A percentile compares a stretch with the other conserved stretches of the same genome.
Evolutionary conservation across 2,888 invertebrate species (phyloP).

Genomic region (Apotomis capreana): DNA sequence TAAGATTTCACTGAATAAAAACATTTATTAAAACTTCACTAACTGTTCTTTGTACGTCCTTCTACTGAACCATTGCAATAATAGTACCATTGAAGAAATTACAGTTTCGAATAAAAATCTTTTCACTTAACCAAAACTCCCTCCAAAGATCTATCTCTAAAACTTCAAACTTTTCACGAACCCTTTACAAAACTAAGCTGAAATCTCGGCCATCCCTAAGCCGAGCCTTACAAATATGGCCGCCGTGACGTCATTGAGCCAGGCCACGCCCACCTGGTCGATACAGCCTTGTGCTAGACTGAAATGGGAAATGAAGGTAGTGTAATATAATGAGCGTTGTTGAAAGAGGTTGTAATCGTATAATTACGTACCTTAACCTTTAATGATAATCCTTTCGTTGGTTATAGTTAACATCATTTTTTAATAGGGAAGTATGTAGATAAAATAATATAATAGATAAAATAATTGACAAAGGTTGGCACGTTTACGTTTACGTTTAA

Average conservation of each 20-base stretch:
- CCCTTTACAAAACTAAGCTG: background rate
- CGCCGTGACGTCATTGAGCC: conserved; percentile 22
- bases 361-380: no score
- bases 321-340: no score
- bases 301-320: background rate
- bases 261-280: conserved; percentile 33
- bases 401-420: background rate
- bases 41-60: no score
- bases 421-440: no score
- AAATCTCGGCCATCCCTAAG: background rate
- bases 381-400: background rate
- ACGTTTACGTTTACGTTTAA: no score
- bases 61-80: no score
- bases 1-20: no score
- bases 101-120: background rate
- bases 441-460: no score
- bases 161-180: background rate
- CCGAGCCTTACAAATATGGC: conserved; percentile 9
- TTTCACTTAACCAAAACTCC: background rate
- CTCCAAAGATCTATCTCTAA: background rate
- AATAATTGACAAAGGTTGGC: no score
- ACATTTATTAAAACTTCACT: no score
- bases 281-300: conserved; percentile 11
- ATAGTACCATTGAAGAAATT: background rate
- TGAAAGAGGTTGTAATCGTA: no score